Evolutionary conservation across 2,797 vertebrate species (phyloP).

Genomic region (Cyclura pinguis): DNA sequence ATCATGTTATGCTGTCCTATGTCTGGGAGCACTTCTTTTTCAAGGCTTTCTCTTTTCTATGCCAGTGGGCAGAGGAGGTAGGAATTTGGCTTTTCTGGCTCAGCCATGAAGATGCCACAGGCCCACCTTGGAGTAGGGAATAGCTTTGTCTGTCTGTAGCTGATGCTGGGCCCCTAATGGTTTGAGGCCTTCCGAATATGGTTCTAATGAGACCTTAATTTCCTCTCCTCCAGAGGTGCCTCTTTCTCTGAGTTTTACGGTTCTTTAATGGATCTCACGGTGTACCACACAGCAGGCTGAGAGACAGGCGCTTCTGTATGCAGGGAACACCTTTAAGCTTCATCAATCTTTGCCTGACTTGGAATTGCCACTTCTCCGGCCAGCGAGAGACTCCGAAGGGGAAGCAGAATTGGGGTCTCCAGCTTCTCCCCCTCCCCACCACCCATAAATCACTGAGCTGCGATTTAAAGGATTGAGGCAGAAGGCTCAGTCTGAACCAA

Average conservation of each 20-base stretch:
- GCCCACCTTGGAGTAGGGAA: background rate
- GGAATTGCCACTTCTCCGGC: background rate
- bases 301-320: constrained; percentile 6
- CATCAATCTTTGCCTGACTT: background rate
- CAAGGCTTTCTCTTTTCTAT: too few species aligned
- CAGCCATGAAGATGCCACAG: background rate
- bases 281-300: background rate
- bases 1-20: too few species aligned
- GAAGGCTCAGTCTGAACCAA: background rate
- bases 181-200: background rate
- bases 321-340: background rate
- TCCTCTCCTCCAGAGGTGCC: background rate
- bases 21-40: background rate
- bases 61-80: background rate
- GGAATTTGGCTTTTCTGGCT: background rate
- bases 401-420: background rate
- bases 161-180: too few species aligned
- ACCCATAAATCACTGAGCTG: constrained; percentile 15
- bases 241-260: background rate
- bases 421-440: background rate
- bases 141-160: background rate
- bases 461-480: background rate
- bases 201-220: background rate
- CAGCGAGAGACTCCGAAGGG: background rate
- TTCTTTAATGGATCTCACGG: background rate